Conservation (phyloP, 1,140 invertebrate genomes). For the Ceratina japonica region DNA sequence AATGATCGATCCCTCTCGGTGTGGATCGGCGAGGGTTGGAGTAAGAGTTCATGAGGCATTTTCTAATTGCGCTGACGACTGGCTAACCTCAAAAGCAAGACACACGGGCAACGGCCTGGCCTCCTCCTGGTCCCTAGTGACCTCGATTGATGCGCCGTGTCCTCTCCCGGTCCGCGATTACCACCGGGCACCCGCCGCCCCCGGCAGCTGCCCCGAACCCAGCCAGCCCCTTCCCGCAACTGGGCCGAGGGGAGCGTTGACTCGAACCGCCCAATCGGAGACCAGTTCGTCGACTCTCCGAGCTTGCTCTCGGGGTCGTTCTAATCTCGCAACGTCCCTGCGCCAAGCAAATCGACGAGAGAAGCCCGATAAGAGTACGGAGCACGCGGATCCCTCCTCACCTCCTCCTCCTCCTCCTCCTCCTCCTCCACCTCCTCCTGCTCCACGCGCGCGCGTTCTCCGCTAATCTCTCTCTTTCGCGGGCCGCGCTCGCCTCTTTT, state of each 20-base stretch:
- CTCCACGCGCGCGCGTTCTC: too few relatives aligned
- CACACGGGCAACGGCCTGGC: slow-evolving; percentile 75
- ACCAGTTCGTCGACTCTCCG: slow-evolving; percentile 65
- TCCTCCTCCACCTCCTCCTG: too few relatives aligned
- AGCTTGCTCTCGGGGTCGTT: slow-evolving; percentile 65
- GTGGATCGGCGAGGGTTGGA: neutral
- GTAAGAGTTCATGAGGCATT: slow-evolving; percentile 61
- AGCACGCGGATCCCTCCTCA: slow-evolving; percentile 19
- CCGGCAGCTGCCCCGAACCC: slow-evolving; percentile 26
- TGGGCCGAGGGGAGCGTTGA: slow-evolving; percentile 58
- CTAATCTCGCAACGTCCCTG: slow-evolving; percentile 69
- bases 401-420: too few relatives aligned
- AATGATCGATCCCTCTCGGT: neutral
- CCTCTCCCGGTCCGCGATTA: slow-evolving; percentile 60
- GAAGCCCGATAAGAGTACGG: slow-evolving; percentile 66
- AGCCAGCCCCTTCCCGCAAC: neutral
- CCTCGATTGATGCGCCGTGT: slow-evolving; percentile 75
- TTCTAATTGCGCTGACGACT: slow-evolving; percentile 73
- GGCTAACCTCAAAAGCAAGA: slow-evolving; percentile 75
- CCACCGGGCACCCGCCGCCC: slow-evolving; percentile 24
- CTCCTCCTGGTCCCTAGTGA: slow-evolving; percentile 73
- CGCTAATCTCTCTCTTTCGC: slow-evolving; percentile 19
- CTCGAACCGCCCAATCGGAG: slow-evolving; percentile 62
- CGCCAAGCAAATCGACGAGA: slow-evolving; percentile 65
- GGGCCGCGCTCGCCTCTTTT: slow-evolving; percentile 20